Percentiles rank a stretch among this genome's conserved stretches.
Conservation (phyloP, 2,888 invertebrate species). For the Hemistola chrysoprasaria region DNA sequence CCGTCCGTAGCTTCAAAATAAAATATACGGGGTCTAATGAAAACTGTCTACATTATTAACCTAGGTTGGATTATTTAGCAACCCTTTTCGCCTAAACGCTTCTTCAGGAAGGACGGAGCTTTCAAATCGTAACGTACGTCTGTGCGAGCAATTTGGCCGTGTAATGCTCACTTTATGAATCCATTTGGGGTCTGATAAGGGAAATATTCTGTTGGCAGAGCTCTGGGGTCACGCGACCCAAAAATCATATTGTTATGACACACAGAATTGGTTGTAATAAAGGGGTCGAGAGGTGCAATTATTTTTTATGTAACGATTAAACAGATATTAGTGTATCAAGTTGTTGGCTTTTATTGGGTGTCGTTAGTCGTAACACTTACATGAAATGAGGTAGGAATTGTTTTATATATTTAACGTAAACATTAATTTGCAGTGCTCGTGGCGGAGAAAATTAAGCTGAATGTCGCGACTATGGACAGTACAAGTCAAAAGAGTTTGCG, state of each 20-base stretch:
- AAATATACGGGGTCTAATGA: slow-evolving; percentile 59
- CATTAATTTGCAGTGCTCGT: no score
- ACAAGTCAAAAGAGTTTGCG: no score
- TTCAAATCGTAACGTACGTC: slow-evolving; percentile 35
- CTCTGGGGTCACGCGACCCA: slow-evolving; percentile 11
- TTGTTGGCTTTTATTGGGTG: slow-evolving; percentile 11
- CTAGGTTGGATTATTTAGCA: slow-evolving; percentile 33
- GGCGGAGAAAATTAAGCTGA: no score
- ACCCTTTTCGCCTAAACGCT: slow-evolving; percentile 34
- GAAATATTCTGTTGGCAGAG: slow-evolving; percentile 25
- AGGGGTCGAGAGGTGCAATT: slow-evolving; percentile 26
- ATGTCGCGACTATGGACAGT: no score
- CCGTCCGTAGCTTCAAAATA: slow-evolving; percentile 47
- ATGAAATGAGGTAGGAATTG: no score
- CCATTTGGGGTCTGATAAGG: slow-evolving; percentile 37
- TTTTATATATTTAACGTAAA: no score
- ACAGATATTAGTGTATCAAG: slow-evolving; percentile 13
- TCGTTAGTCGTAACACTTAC: slow-evolving; percentile 5
- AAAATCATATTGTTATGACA: slow-evolving; percentile 26
- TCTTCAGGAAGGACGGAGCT: slow-evolving; percentile 24
- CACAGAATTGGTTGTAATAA: slow-evolving; percentile 28
- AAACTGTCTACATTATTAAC: slow-evolving; percentile 51
- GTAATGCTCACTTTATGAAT: slow-evolving; percentile 32
- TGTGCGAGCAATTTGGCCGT: slow-evolving; percentile 29
- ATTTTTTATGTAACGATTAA: slow-evolving; percentile 33